Evolutionary conservation across 2,888 invertebrate species (phyloP), one percentile per base, ranked within the genome.

Genomic region (Drosophila setosimentum): DNA sequence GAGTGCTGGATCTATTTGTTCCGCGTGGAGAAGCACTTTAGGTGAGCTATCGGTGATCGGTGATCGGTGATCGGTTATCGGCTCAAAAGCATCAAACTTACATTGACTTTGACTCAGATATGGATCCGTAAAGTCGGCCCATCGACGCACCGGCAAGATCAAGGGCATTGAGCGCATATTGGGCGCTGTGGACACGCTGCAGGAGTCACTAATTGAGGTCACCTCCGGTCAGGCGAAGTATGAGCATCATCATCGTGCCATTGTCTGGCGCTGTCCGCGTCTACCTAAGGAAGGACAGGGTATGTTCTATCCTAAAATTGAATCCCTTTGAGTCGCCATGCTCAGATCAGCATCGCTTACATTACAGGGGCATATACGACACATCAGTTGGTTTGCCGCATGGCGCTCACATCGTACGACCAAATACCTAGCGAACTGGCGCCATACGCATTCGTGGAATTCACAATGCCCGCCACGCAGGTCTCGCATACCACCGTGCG

Each of bases 1-100:
- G 99, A 99, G 94, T 97, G 98, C 92, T 99, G 99, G 99, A 99
- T 99, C 91, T 99, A 99, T 94, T 94, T 99, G 91, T 99, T 99
- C 94, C 95, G 99, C 73, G 98, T 99, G 51, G 99, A 99, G 93
- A 99, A 99, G 92, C 98, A 99, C 93, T 99, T 99, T 93, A 93
- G 94, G 91, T 94, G 53, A 48, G 58, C 16, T 27, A 4, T 3
- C n/a, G 13, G 1, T 2, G 4, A 18, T 29, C 29, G 5, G 29
- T 29, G 4, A 29, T n/a, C n/a, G n/a, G n/a, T n/a, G 33, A 16
- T 13, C 10, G 16, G 8, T 8, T 16, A 24, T 24, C 5, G 13
- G 8, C 18, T 7, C 1, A 10, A 6, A 11, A 21, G 10, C 8
- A 24, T 8, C 33, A n/a, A 10, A 30, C n/a, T 35, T 3, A 54